Conservation (phyloP, 2,888 invertebrate genomes). For the Thereva unica region DNA sequence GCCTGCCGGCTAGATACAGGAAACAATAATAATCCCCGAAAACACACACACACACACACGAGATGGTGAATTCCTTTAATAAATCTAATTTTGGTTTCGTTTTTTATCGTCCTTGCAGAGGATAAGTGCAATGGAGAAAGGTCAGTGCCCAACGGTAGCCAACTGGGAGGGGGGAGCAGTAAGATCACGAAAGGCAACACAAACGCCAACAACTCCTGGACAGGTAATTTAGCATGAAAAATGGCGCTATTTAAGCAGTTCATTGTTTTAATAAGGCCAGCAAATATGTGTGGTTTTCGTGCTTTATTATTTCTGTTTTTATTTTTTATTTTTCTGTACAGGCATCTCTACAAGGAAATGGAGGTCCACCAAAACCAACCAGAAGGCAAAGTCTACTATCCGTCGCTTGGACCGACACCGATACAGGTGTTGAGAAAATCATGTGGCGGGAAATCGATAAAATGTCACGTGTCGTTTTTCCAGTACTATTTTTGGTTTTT, state of each 20-base stretch:
- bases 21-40: not conserved
- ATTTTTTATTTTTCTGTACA: constrained; percentile 39
- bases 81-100: constrained; percentile 15
- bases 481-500: constrained; percentile 76
- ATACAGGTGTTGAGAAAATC: constrained; percentile 72
- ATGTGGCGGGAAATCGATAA: constrained; percentile 79
- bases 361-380: constrained; percentile 57
- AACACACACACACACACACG: constrained; percentile 7
- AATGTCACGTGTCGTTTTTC: constrained; percentile 75
- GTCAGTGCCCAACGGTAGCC: constrained; percentile 68
- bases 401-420: constrained; percentile 68
- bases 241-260: constrained; percentile 2
- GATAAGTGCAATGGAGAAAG: constrained; percentile 68
- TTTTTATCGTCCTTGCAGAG: constrained; percentile 57
- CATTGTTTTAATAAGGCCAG: constrained; percentile 11
- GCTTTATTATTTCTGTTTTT: constrained; percentile 1
- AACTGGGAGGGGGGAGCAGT: constrained; percentile 69
- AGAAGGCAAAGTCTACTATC: constrained; percentile 59
- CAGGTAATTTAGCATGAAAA: constrained; percentile 49
- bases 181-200: constrained; percentile 64
- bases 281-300: constrained; percentile 20
- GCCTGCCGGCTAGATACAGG: too few relatives aligned
- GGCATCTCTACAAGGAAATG: constrained; percentile 58
- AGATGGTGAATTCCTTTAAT: constrained; percentile 1
- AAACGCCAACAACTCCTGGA: constrained; percentile 58